Base-by-base conservation (phyloP, 2,113 vertebrate genomes). In the Leptosomus discolor region DNA sequence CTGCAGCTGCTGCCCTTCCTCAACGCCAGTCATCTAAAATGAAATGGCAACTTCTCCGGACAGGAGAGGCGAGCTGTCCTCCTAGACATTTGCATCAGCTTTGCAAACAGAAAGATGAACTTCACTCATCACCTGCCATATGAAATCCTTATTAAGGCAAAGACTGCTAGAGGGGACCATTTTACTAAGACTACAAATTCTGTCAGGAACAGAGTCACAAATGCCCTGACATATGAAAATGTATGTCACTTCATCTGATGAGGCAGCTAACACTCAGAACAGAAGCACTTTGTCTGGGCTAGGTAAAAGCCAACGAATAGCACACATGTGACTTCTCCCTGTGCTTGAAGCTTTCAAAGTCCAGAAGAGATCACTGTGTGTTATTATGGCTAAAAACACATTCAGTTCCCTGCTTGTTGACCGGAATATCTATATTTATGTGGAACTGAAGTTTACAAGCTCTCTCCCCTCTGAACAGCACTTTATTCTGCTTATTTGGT, bases 61-160 rank as follows among this genome's bases (percentile, higher is more conserved):
- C 54, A 92, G 61, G 36, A 90, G 53, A 68, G 61, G 58, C 65
- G 75, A 50, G 39, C 73, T 89, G 91, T 73, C 45, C 83, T 71
- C 11, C 2, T 0, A 64, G 57, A 73, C 83, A 46, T 23, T 65
- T 88, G 56, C 76, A 95, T 95, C 90, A 90, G 94, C 93, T 97
- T 80, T 93, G 94, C 85, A 97, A 92, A 91, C 71, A 96, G 64
- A 30, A 74, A 75, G 57, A 94, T 78, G 84, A 97, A 86, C 76
- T 93, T 97, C 94, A 61, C 91, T 93, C 95, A 92, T 94, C 86
- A 94, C 76, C 89, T 94, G 94, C 84, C 89, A 89, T 61, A 94
- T 70, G 71, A 97, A 96, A 97, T 95, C 91, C 94, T 80, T 80
- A 57, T 94, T 87, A 90, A 69, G 81, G 85, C 83, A 56, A 50